Conservation (phyloP, 2,888 invertebrate species). For the Crematogaster levior region DNA sequence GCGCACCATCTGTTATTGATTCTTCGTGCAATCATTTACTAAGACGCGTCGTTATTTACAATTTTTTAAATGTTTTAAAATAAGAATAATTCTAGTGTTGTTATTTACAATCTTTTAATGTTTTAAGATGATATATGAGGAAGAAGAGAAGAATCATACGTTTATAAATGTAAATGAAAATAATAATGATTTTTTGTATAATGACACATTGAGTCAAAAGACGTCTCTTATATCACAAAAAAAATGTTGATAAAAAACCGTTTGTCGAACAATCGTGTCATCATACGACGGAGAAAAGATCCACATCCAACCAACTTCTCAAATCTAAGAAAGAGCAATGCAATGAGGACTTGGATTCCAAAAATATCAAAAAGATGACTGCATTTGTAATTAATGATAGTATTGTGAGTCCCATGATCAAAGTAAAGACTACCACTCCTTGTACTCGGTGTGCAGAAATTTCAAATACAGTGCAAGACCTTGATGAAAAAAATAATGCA, state of each 20-base stretch:
- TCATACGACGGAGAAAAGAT: not conserved
- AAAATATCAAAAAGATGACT: not conserved
- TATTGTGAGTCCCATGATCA: slow-evolving; percentile 7
- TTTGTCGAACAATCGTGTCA: not conserved
- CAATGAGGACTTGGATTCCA: not conserved
- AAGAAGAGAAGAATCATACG: slow-evolving; percentile 64
- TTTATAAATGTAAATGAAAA: slow-evolving; percentile 70
- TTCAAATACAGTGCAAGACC: slow-evolving; percentile 6
- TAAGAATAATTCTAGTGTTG: no score
- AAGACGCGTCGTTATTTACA: not conserved
- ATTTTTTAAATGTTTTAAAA: not conserved
- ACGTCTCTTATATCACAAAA: not conserved
- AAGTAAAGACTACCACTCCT: not conserved
- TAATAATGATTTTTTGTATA: slow-evolving; percentile 57
- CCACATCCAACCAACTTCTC: not conserved
- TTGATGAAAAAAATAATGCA: slow-evolving; percentile 68
- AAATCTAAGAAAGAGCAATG: slow-evolving; percentile 10
- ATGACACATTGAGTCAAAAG: slow-evolving; percentile 4
- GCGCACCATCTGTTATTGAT: not conserved
- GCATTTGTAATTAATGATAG: not conserved
- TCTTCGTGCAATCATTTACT: not conserved
- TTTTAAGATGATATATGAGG: slow-evolving; percentile 78
- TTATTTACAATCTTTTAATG: no score
- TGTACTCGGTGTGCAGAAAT: slow-evolving; percentile 18
- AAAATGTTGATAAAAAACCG: not conserved